Base-by-base conservation (phyloP, 1,140 invertebrate genomes). In the Orius insidiosus region DNA sequence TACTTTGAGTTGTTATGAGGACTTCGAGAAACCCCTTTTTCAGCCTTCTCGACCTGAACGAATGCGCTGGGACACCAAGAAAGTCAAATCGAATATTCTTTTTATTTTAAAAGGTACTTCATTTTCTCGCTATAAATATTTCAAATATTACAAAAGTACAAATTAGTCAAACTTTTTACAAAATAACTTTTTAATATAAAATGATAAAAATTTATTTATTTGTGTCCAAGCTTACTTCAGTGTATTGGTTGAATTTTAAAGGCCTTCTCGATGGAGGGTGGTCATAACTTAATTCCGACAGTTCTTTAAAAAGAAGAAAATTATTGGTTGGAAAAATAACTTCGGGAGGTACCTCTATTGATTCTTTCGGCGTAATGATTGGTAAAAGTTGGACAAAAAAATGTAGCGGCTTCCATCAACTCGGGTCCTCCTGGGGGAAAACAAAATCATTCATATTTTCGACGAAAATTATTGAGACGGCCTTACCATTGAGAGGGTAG, bases 341-440 rank as follows among this genome's bases (percentile, higher is more conserved):
- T 37, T 8, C 8, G 9, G 37, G n/a, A 7, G 24, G 18, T 18
- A 49, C 47, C 47, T 49, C 47, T 44, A 11, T 49, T 49, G n/a
- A 49, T 44, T 30, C 31, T 19, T 31, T 44, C 47, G 7, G 47
- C 47, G 35, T 49, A 49, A 19, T 24, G 43, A 33, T 49, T 49
- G 8, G 47, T 49, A 34, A 49, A 49, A 10, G 47, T 49, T 15
- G 47, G 47, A 14, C 33, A 49, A 41, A 49, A 49, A 15, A 49
- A 49, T 31, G 42, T 37, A 2, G 10, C 34, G 9, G 19, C 19
- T 33, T 44, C 39, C 3, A 24, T 8, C 2, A 10, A 6, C 19
- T 43, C 47, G 35, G 47, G 11, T 4, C 18, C 38, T 15, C 16
- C 38, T 40, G 38, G 16, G 15, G 15, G 9, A 36, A 10, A 11